Percentiles rank a stretch among this genome's conserved stretches.
Conservation (phyloP, 2,797 vertebrate species). For the Crossoptilon crossoptilon region DNA sequence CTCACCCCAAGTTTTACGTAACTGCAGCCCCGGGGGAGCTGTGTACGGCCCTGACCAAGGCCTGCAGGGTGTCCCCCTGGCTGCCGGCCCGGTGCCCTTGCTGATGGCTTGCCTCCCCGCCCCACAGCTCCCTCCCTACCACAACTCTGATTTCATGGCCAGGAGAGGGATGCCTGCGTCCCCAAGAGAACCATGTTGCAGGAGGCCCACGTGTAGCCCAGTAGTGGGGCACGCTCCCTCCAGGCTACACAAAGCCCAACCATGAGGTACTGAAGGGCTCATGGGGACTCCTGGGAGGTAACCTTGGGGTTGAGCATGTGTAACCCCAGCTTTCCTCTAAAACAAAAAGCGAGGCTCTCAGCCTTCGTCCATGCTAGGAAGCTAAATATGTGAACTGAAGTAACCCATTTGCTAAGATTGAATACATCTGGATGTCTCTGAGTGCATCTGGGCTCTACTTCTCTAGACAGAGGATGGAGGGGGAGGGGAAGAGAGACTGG, state of each 20-base stretch:
- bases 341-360: background rate
- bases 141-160: background rate
- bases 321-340: background rate
- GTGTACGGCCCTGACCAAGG: too few relatives aligned
- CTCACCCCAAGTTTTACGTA: background rate
- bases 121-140: background rate
- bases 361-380: background rate
- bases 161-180: background rate
- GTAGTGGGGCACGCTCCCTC: background rate
- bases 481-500: slow-evolving; percentile 32
- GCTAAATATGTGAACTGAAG: slow-evolving; percentile 52
- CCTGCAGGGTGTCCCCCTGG: background rate
- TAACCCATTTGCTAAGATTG: slow-evolving; percentile 55
- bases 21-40: background rate
- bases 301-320: background rate
- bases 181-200: background rate
- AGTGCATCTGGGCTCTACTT: slow-evolving; percentile 51
- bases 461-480: slow-evolving; percentile 16
- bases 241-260: background rate
- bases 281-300: background rate
- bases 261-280: background rate
- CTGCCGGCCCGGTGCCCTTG: background rate
- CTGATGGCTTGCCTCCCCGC: background rate
- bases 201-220: fast-evolving
- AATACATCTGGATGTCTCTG: slow-evolving; percentile 57